These are phyloP conservation scores for Heliothis peltigera DNA, from an alignment of 2,888 invertebrate species.

Conservation along the genomic window DNA sequence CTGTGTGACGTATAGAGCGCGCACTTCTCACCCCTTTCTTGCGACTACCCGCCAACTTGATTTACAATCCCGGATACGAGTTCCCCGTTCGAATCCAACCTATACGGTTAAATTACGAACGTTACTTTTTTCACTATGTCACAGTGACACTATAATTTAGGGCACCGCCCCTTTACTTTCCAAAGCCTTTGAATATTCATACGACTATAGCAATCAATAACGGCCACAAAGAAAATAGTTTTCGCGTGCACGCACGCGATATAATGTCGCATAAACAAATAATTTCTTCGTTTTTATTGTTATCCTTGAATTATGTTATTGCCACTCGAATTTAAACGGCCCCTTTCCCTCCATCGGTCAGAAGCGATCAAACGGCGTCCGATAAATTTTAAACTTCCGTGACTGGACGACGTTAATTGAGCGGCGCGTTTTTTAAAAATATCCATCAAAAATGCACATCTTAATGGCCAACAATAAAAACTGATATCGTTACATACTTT, in stretches of 20 bases:
- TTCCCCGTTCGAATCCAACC: slow-evolving; percentile 82
- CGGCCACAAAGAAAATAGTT: slow-evolving; percentile 87
- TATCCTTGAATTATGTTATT: slow-evolving; percentile 80
- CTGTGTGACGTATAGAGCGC: slow-evolving; percentile 85
- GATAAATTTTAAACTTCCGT: slow-evolving; percentile 85
- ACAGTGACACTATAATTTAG: slow-evolving; percentile 89
- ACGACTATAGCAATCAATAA: slow-evolving; percentile 89
- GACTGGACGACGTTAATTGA: slow-evolving; percentile 86
- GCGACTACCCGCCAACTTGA: slow-evolving; percentile 88
- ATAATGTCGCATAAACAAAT: slow-evolving; percentile 88
- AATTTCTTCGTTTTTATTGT: slow-evolving; percentile 86
- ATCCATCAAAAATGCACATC: slow-evolving; percentile 87
- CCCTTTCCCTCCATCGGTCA: slow-evolving; percentile 67
- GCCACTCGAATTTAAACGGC: slow-evolving; percentile 76
- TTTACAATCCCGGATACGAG: slow-evolving; percentile 87
- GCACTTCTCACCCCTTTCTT: slow-evolving; percentile 88
- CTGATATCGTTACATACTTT: slow-evolving; percentile 78
- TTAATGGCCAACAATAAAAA: slow-evolving; percentile 82
- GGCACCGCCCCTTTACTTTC: slow-evolving; percentile 87
- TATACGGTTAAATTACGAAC: slow-evolving; percentile 82
- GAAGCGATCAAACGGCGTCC: slow-evolving; percentile 76
- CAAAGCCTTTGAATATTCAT: slow-evolving; percentile 89
- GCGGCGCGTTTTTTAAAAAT: slow-evolving; percentile 77
- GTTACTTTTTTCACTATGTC: slow-evolving; percentile 85
- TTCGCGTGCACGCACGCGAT: slow-evolving; percentile 89